Evolutionary conservation across 2,113 vertebrate genomes (phyloP), one percentile per base, ranked within the genome.

Genomic region (Psophia crepitans): DNA sequence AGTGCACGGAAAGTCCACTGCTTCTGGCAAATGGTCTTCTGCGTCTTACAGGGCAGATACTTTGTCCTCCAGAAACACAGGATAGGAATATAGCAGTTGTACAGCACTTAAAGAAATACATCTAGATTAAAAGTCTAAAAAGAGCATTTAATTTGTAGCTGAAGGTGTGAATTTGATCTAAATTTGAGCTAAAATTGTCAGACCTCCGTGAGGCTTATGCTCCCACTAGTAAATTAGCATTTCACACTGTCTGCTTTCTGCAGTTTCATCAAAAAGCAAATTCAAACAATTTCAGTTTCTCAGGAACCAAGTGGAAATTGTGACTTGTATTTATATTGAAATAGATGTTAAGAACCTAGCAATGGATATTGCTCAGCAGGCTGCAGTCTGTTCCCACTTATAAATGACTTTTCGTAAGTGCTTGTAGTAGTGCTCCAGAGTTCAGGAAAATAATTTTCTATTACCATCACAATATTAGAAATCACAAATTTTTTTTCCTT

Each of bases 231-330:
- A 86, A 90, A 81, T 66, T 16, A 84, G 24, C n/a, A 65, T 89
- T 87, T 84, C 84, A 74, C 33, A 76, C 65, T 63, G 9, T 58
- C 57, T 88, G 11, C 9, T 89, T 27, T 65, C 53, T 81, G 39
- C 1, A 5, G 24, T 65, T 91, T 73, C 64, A 74, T 74, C 22
- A 74, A 84, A 92, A 84, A 16, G n/a, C 19, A 91, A 89, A 84
- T 54, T 44, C 76, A 76, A 96, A 56, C 19, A 4, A 81, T 84
- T 91, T 93, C 68, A 61, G 6, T 84, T 93, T 74, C 32, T 84
- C 41, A 37, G 77, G 56, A 89, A 43, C 16, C 23, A 56, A 73
- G 14, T 27, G 23, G 33, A 80, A 37, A 49, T 48, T 20, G 28
- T 60, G 41, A n/a, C 28, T 64, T 58, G 11, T 27, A 68, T 75